These are phyloP conservation scores for Atta texana DNA, from an alignment of 1,140 invertebrate genomes.

Conservation along the genomic window DNA sequence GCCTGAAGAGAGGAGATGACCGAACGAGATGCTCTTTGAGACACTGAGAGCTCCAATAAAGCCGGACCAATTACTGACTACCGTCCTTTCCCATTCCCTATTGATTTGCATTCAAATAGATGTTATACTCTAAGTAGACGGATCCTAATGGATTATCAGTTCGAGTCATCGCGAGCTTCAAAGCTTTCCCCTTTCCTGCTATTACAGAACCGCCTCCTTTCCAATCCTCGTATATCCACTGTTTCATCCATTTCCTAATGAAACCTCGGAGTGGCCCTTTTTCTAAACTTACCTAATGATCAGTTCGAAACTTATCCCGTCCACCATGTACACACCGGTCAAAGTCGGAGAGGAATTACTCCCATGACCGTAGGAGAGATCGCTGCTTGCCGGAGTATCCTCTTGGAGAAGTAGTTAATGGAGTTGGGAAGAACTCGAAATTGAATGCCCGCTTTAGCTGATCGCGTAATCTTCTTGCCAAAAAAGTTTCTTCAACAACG, in stretches of 20 bases:
- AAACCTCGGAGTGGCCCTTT: conserved; percentile 83
- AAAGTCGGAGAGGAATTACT: conserved; percentile 65
- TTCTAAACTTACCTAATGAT: conserved; percentile 83
- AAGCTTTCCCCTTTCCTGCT: conserved; percentile 78
- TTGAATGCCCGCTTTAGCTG: conserved; percentile 67
- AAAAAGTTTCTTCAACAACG: conserved; percentile 26
- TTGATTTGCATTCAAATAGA: conserved; percentile 87
- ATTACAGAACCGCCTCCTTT: conserved; percentile 80
- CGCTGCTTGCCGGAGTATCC: conserved; percentile 61
- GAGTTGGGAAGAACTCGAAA: conserved; percentile 61
- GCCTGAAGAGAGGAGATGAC: conserved; percentile 85
- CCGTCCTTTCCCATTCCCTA: conserved; percentile 85
- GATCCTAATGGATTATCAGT: conserved; percentile 87
- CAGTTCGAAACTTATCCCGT: conserved; percentile 71
- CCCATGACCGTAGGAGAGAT: conserved; percentile 62
- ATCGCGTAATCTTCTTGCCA: conserved; percentile 56
- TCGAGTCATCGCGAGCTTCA: conserved; percentile 86
- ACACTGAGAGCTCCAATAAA: conserved; percentile 86
- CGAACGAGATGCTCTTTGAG: conserved; percentile 86
- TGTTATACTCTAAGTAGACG: conserved; percentile 87
- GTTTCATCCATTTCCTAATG: conserved; percentile 87
- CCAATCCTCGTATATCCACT: conserved; percentile 84
- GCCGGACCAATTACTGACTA: conserved; percentile 86
- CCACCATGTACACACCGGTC: conserved; percentile 48
- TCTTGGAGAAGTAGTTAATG: conserved; percentile 64